Evolutionary conservation across 1,140 invertebrate species (phyloP).

Genomic region (Onthophagus taurus): DNA sequence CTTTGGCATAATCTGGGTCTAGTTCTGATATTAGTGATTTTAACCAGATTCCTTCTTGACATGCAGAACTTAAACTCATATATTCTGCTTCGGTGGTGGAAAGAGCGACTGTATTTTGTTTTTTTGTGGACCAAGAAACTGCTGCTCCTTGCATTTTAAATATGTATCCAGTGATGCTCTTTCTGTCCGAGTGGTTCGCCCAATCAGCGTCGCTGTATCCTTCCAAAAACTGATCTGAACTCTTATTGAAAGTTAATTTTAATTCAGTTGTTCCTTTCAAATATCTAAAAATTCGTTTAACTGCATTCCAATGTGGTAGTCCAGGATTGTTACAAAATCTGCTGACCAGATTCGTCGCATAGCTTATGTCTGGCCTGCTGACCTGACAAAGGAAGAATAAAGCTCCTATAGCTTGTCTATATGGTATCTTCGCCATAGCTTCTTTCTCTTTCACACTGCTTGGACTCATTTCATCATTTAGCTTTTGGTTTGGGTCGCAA

Average conservation of each 20-base stretch:
- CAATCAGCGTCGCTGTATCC: slow-evolving; percentile 32
- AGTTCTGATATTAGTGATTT: no score
- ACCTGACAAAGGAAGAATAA: not conserved
- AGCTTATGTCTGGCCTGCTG: not conserved
- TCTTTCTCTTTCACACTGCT: not conserved
- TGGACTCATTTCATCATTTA: not conserved
- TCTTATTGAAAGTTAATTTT: not conserved
- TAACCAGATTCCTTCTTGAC: no score
- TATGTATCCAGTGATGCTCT: slow-evolving; percentile 29
- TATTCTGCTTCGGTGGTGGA: no score
- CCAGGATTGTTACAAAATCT: not conserved
- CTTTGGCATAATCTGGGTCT: not conserved
- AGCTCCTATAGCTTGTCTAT: not conserved
- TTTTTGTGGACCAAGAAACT: slow-evolving; percentile 32
- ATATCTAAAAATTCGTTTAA: slow-evolving; percentile 1
- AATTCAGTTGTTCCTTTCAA: not conserved
- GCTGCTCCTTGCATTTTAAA: slow-evolving; percentile 23
- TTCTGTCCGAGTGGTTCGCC: slow-evolving; percentile 23
- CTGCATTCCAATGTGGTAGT: not conserved
- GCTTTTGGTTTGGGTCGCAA: slow-evolving; percentile 20
- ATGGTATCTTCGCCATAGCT: slow-evolving; percentile 1
- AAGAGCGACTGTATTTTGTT: no score
- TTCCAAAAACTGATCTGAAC: slow-evolving; percentile 20
- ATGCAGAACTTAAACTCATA: no score
- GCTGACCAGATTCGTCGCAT: not conserved